These are phyloP conservation scores for Drosophila nigritarsus DNA, from an alignment of 2,888 invertebrate genomes.

Conservation along the genomic window DNA sequence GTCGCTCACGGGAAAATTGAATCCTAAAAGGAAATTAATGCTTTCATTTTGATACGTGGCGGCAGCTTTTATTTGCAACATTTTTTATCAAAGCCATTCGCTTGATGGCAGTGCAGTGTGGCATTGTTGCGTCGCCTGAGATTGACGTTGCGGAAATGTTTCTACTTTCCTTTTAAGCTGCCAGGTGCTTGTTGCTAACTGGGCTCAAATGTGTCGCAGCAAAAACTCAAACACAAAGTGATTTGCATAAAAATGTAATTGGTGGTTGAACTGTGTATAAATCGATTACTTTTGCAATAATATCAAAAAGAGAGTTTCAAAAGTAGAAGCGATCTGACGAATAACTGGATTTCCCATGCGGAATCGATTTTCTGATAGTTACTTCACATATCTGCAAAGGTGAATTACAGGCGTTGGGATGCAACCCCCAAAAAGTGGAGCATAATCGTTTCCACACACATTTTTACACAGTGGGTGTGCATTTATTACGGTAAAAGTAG, in stretches of 20 bases:
- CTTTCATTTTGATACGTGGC: slow-evolving; percentile 53
- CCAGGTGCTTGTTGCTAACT: background rate
- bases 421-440: background rate
- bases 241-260: slow-evolving; percentile 64
- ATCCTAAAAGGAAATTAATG: slow-evolving; percentile 53
- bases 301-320: background rate
- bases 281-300: background rate
- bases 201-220: slow-evolving; percentile 34
- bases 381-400: background rate
- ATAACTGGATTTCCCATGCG: background rate
- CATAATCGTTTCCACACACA: background rate
- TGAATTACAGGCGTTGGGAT: background rate
- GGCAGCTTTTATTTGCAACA: slow-evolving; percentile 39
- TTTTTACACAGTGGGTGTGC: background rate
- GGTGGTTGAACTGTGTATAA: slow-evolving; percentile 8
- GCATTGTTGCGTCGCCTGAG: slow-evolving; percentile 16
- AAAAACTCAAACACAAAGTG: slow-evolving; percentile 41
- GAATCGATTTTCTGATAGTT: slow-evolving; percentile 1
- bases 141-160: slow-evolving; percentile 64
- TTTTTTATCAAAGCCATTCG: slow-evolving; percentile 40
- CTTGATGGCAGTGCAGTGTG: slow-evolving; percentile 6
- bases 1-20: slow-evolving; percentile 34
- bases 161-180: slow-evolving; percentile 18
- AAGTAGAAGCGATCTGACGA: background rate
- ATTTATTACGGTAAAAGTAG: background rate